These are phyloP conservation scores for Dendrolimus pini DNA, from an alignment of 2,888 invertebrate species.

Conservation along the genomic window DNA sequence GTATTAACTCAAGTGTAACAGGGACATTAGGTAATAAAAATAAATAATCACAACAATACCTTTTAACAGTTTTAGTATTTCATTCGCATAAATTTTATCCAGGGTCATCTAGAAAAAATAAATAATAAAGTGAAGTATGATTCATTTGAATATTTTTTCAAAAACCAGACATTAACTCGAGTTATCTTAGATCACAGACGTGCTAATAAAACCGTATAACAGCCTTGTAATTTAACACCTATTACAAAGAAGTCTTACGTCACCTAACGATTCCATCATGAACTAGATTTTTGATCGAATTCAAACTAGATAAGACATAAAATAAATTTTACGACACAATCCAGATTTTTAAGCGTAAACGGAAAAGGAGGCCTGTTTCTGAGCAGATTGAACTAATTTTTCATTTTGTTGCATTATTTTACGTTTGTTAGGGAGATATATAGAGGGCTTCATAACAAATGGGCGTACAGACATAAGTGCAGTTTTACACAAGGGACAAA, in stretches of 20 bases:
- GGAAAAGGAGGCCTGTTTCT: background rate
- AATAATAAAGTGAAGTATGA: background rate
- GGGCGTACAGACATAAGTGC: no score
- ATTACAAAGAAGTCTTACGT: background rate
- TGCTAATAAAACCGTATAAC: slow-evolving; percentile 17
- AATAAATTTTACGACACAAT: background rate
- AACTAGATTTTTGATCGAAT: background rate
- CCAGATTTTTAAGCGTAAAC: background rate
- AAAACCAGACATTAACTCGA: background rate
- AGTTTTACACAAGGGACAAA: no score
- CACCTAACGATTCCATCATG: background rate
- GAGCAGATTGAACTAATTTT: background rate
- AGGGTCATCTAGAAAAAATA: no score
- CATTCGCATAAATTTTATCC: no score
- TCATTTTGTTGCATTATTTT: background rate
- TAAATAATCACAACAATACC: no score
- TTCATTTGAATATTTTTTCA: background rate
- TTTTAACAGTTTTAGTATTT: no score
- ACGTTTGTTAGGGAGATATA: no score
- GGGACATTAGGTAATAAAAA: no score
- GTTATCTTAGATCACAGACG: slow-evolving; percentile 12
- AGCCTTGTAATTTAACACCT: slow-evolving; percentile 4
- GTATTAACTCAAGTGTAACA: no score
- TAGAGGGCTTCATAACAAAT: no score
- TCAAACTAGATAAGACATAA: background rate